Base-by-base conservation (phyloP, 2,113 vertebrate genomes). In the Oceanodroma tethys region DNA sequence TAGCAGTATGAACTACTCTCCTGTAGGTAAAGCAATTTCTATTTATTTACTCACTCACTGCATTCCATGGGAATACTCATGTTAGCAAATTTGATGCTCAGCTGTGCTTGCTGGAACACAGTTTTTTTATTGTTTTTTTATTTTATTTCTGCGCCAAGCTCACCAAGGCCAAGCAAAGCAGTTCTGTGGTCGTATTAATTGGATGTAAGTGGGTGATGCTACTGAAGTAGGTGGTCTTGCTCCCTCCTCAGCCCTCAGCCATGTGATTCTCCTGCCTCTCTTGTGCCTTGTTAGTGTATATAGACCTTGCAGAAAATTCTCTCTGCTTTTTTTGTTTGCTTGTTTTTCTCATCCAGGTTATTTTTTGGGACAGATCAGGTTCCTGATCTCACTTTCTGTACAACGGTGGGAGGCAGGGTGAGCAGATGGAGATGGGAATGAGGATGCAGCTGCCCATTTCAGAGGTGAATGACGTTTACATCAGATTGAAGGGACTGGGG, bases 1-100 rank as follows among this genome's bases (percentile, higher is more conserved):
- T 74, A 89, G 73, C 81, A 75, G 16, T 34, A 55, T 13, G 45
- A 90, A 63, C 65, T 70, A 15, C 53, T 68, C 62, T 88, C 32
- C 52, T 75, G 88, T 45, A 95, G 65, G 70, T 81, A 94, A 82
- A 95, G 79, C 66, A 82, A 71, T 88, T 95, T 63, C 70, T 84
- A 3, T 82, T 87, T 90, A 80, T 94, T 94, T 86, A 94, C 86
- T 94, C 48, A 72, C 62, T 90, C 52, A 10, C 38, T 91, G 83
- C 53, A 58, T 93, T 80, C 89, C 55, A n/a, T 40, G 72, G 89
- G 80, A 96, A 83, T 43, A 76, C 63, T 91, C 72, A 20, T 2
- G 0, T 7, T 88, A 58, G 58, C 11, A 38, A 78, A 86, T 47
- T 5, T 26, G 16, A 68, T 65, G 34, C 63, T 65, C 45, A 42